phyloP scores from a whole-genome alignment of 1,140 invertebrate species.

The Leguminivora glycinivorella region DNA sequence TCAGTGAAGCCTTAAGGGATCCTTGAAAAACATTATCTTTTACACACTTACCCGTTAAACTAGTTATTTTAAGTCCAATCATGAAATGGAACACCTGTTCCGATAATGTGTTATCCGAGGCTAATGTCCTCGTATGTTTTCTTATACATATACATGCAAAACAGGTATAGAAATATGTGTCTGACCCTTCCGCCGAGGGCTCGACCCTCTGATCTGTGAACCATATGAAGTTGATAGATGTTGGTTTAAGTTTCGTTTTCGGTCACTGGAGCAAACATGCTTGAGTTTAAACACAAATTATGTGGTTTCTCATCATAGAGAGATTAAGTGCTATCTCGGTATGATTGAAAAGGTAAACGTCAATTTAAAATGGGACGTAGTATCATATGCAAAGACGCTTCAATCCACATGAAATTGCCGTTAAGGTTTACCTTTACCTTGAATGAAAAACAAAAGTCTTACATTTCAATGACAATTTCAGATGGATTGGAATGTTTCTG shows the following conservation, averaged over 20 bases:
- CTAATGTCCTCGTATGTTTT: background rate
- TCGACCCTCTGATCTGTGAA: slow-evolving; percentile 21
- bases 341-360: too few relatives aligned
- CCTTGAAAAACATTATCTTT: too few relatives aligned
- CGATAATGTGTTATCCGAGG: background rate
- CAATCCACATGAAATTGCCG: too few relatives aligned
- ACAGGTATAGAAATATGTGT: background rate
- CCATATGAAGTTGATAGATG: slow-evolving; percentile 26
- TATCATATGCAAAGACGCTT: too few relatives aligned
- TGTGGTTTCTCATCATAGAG: background rate
- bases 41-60: too few relatives aligned
- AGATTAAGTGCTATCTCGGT: too few relatives aligned
- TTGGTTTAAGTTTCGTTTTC: slow-evolving; percentile 22
- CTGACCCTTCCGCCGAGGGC: slow-evolving; percentile 6
- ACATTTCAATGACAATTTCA: too few relatives aligned
- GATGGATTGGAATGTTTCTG: too few relatives aligned
- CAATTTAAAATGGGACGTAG: too few relatives aligned
- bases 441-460: too few relatives aligned
- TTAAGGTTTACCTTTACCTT: too few relatives aligned
- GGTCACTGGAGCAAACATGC: slow-evolving; percentile 14
- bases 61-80: background rate
- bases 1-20: too few relatives aligned
- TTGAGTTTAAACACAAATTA: background rate
- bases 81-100: background rate
- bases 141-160: background rate